Evolutionary conservation across 2,888 invertebrate genomes (phyloP).

Genomic region (Trimorus sp.): DNA sequence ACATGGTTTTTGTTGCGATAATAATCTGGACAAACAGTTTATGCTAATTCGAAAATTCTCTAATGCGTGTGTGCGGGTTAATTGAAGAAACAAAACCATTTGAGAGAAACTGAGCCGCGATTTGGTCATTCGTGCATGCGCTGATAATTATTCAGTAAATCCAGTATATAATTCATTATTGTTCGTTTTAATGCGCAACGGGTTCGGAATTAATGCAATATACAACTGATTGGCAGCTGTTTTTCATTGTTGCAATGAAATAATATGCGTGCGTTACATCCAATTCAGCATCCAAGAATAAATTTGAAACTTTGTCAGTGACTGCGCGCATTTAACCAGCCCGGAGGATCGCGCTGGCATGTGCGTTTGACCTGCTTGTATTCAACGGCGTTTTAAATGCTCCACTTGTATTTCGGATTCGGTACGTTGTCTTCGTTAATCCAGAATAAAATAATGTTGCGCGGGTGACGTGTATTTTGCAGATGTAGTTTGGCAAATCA

Average conservation of each 20-base stretch:
- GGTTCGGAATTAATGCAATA: background rate
- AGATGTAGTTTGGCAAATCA: too few species aligned
- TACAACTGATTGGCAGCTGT: too few species aligned
- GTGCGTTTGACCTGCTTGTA: slow-evolving; percentile 7
- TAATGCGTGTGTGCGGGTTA: slow-evolving; percentile 27
- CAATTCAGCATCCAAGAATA: slow-evolving; percentile 16
- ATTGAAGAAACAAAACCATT: slow-evolving; percentile 46
- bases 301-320: slow-evolving; percentile 11
- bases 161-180: slow-evolving; percentile 43
- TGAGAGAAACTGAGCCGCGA: slow-evolving; percentile 62
- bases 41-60: slow-evolving; percentile 38
- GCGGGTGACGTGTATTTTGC: too few species aligned
- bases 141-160: slow-evolving; percentile 45
- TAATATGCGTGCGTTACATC: slow-evolving; percentile 15
- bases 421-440: slow-evolving; percentile 11
- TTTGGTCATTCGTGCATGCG: slow-evolving; percentile 66
- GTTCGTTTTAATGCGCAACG: slow-evolving; percentile 32
- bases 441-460: slow-evolving; percentile 17
- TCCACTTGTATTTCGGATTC: slow-evolving; percentile 17
- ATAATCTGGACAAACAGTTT: slow-evolving; percentile 8
- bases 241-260: slow-evolving; percentile 25
- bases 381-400: slow-evolving; percentile 11
- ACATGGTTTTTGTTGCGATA: slow-evolving; percentile 1
- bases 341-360: background rate
- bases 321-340: slow-evolving; percentile 13